phyloP scores from a whole-genome alignment of 2,888 invertebrate species.

The Pristionchus arcanus region DNA sequence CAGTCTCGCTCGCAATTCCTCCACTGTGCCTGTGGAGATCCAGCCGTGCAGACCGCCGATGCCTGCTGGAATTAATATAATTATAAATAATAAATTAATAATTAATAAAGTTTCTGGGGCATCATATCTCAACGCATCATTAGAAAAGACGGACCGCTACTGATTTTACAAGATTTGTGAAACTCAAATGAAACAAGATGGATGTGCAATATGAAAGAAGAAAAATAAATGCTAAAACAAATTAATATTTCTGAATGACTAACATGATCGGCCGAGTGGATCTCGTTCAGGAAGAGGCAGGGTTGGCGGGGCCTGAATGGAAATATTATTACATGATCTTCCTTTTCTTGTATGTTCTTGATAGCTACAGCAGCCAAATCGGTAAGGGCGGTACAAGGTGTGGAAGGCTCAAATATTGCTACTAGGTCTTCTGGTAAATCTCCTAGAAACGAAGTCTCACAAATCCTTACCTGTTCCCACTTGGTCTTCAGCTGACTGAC shows the following conservation, averaged over 20 bases:
- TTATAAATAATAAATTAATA: too few species aligned
- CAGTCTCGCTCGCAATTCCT: slow-evolving; percentile 74
- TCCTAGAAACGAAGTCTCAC: too few species aligned
- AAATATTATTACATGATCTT: slow-evolving; percentile 11
- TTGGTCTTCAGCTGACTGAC: slow-evolving; percentile 76
- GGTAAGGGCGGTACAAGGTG: not conserved
- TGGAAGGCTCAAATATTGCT: not conserved
- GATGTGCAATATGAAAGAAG: too few species aligned
- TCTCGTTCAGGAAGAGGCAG: slow-evolving; percentile 12
- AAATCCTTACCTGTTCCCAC: slow-evolving; percentile 75
- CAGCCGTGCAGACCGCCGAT: slow-evolving; percentile 61
- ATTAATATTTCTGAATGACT: not conserved
- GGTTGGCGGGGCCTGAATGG: not conserved
- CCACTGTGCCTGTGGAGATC: slow-evolving; percentile 69
- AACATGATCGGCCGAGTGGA: slow-evolving; percentile 7
- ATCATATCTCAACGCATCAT: too few species aligned
- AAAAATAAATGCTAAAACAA: too few species aligned
- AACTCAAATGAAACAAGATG: not conserved
- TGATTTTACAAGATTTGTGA: not conserved
- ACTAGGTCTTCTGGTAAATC: too few species aligned
- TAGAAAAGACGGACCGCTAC: too few species aligned
- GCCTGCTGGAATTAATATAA: slow-evolving; percentile 53
- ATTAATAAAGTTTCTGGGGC: too few species aligned
- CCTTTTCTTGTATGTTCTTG: not conserved
- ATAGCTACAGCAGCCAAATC: not conserved